Conservation (phyloP, 30 jellyfish, hydroid and myxozoan species). For the Morbakka virulenta region DNA sequence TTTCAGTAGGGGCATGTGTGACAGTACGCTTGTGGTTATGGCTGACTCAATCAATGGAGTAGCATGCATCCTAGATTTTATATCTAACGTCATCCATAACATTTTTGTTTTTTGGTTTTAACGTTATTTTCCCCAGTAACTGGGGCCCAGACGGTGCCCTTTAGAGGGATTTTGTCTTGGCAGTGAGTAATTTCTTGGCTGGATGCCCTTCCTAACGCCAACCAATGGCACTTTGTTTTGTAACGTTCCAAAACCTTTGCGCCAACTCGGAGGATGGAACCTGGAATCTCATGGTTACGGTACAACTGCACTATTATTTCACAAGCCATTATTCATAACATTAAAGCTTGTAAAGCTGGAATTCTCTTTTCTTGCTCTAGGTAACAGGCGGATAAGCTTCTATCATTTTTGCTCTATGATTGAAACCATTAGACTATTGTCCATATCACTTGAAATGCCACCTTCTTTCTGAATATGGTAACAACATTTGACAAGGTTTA, state of each 20-base stretch:
- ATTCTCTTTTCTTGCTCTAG: conserved; percentile 24
- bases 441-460: conserved; percentile 55
- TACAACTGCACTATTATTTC: no score
- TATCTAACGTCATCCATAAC: conserved; percentile 64
- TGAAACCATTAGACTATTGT: conserved; percentile 53
- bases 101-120: no score
- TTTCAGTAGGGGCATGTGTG: conserved; percentile 41
- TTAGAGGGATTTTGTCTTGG: no score
- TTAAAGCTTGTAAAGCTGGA: conserved; percentile 44
- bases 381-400: conserved; percentile 41
- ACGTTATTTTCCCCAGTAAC: no score
- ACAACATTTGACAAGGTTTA: conserved; percentile 55
- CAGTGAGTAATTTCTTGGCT: no score
- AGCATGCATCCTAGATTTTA: conserved; percentile 60
- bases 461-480: conserved; percentile 26
- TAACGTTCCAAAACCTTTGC: no score
- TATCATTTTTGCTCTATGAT: conserved; percentile 65
- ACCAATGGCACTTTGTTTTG: no score
- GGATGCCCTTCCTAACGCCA: no score
- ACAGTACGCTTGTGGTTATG: conserved; percentile 46
- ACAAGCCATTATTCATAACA: no score
- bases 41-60: conserved; percentile 58
- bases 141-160: no score
- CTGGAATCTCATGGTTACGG: no score
- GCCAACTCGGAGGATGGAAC: no score